phyloP scores from a whole-genome alignment of 2,113 vertebrate species.

The Chlamydotis undulata region DNA sequence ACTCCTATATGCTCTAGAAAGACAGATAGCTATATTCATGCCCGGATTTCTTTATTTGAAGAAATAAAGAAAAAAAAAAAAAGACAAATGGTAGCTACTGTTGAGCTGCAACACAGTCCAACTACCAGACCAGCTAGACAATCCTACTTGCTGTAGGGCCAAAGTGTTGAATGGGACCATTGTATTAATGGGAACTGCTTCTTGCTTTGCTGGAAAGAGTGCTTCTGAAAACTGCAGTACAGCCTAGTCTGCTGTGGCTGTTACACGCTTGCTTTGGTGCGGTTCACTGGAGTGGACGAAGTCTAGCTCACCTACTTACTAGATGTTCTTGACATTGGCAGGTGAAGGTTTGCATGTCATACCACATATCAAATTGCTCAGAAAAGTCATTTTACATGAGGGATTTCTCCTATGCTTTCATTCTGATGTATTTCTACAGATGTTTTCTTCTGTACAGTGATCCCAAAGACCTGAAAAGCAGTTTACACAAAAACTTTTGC shows the following conservation, averaged over 20 bases:
- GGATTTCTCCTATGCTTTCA: not conserved
- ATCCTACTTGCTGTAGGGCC: not conserved
- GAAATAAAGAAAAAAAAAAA: not conserved
- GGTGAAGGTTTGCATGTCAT: not conserved
- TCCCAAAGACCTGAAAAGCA: conserved; percentile 1
- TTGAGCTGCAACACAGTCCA: not conserved
- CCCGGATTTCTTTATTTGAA: not conserved
- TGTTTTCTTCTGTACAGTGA: conserved; percentile 22
- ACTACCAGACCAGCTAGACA: not conserved
- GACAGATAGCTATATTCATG: not conserved
- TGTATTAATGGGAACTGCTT: not conserved
- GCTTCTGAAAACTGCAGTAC: not conserved
- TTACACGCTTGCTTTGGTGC: not conserved
- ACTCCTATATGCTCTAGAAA: not conserved
- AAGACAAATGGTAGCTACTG: not conserved
- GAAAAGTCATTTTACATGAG: not conserved
- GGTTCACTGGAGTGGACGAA: too few relatives aligned
- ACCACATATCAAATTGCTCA: not conserved
- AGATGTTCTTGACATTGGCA: not conserved
- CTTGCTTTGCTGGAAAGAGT: not conserved
- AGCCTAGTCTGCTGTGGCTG: not conserved
- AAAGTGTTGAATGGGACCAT: not conserved
- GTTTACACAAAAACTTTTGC: conserved; percentile 2
- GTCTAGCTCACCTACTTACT: not conserved
- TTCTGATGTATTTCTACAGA: conserved; percentile 2